phyloP scores from a whole-genome alignment of 1,140 invertebrate species.

The Gonatopus flavifemur region DNA sequence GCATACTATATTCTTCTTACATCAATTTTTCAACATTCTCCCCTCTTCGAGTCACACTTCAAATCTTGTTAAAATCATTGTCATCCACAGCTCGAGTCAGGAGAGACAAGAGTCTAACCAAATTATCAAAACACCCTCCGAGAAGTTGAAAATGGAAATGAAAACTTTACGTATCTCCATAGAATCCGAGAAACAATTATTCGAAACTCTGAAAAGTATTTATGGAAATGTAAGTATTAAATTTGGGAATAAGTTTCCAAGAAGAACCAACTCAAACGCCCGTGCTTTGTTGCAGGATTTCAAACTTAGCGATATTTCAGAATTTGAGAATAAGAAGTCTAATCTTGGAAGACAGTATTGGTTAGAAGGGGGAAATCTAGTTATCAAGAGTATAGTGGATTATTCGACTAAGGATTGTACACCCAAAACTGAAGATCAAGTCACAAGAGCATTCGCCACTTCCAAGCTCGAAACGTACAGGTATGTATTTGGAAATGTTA shows the following conservation, averaged over 20 bases:
- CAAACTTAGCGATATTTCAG: conserved; percentile 49
- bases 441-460: conserved; percentile 68
- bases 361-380: conserved; percentile 71
- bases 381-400: conserved; percentile 70
- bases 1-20: not conserved
- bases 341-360: conserved; percentile 70
- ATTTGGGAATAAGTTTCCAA: not conserved
- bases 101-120: conserved; percentile 5
- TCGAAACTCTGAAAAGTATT: conserved; percentile 70
- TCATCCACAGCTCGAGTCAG: conserved; percentile 1
- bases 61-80: conserved; percentile 6
- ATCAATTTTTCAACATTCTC: not conserved
- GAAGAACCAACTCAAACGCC: conserved; percentile 5
- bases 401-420: conserved; percentile 62
- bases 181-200: conserved; percentile 68
- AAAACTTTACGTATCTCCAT: conserved; percentile 67
- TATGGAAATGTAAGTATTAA: conserved; percentile 62
- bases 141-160: conserved; percentile 67
- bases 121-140: not conserved
- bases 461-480: conserved; percentile 69
- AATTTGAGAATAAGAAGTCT: conserved; percentile 65
- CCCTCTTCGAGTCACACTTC: conserved; percentile 1
- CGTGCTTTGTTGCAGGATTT: conserved; percentile 53
- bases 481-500: conserved; percentile 16
- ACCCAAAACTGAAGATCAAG: conserved; percentile 59